Percentiles rank a stretch among this genome's conserved stretches.
phyloP scores from a whole-genome alignment of 1,140 invertebrate species.

The Drosophila ogumai region DNA sequence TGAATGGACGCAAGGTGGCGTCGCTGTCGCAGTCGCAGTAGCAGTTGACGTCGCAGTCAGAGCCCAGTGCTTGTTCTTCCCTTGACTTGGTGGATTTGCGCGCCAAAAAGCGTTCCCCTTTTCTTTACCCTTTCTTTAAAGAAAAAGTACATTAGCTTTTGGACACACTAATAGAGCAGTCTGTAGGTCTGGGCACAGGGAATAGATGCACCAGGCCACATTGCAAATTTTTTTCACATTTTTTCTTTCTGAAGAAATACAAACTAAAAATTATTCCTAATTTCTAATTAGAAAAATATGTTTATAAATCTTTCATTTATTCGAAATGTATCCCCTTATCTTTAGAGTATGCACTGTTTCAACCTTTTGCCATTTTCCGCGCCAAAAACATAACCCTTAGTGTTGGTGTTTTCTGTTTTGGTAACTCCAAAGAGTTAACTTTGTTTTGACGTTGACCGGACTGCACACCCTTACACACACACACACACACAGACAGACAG shows the following conservation, averaged over 20 bases:
- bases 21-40: slow-evolving; percentile 32
- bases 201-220: neutral
- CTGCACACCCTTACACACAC: slow-evolving; percentile 13
- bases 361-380: slow-evolving; percentile 1
- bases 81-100: slow-evolving; percentile 53
- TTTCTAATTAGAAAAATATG: neutral
- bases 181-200: neutral
- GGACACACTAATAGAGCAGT: neutral
- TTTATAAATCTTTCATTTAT: neutral
- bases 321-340: neutral
- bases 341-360: neutral
- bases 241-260: no score
- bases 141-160: neutral
- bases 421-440: slow-evolving; percentile 48
- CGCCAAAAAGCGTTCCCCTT: slow-evolving; percentile 70
- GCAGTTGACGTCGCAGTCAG: slow-evolving; percentile 27
- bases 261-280: no score
- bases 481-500: slow-evolving; percentile 1
- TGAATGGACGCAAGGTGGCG: slow-evolving; percentile 74
- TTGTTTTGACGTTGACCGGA: slow-evolving; percentile 60
- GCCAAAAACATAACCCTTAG: slow-evolving; percentile 16
- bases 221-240: neutral
- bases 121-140: slow-evolving; percentile 10
- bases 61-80: slow-evolving; percentile 35
- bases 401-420: slow-evolving; percentile 5